Evolutionary conservation across 2,888 invertebrate genomes (phyloP), one percentile per base, ranked within the genome.

Genomic region (Chouioia cunea): DNA sequence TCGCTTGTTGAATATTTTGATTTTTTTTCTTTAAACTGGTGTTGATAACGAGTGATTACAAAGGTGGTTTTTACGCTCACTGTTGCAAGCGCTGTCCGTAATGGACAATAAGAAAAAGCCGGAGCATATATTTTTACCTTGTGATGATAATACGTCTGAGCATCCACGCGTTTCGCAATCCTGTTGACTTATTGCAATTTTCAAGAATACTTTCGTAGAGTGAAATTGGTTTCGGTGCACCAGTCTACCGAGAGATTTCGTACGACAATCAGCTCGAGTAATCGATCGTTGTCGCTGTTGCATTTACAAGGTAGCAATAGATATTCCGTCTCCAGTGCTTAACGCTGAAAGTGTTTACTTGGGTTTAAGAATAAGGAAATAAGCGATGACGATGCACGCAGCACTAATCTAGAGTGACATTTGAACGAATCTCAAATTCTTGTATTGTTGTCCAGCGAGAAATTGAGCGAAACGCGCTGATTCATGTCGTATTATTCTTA

Each of bases 1-100:
- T 67, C 54, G 18, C 23, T 23, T 59, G 12, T 59, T 36, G 47
- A 46, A 67, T 36, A 36, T 56, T 58, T 47, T 43, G n/a, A 22
- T 46, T 3, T 12, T 10, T 36, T 59, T 66, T 67, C 54, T 52
- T 44, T 15, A 14, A 23, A 44, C 43, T 22, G 64, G 22, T 57
- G 16, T 16, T 43, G 2, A 48, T 43, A 20, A 16, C 53, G 44
- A 27, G 47, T 36, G 53, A 63, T 67, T 67, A 57, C 63, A 53
- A 71, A 36, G 44, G 6, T 8, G 36, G 43, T 46, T 36, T 27
- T 48, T 23, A 36, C 8, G 36, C 36, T 47, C 44, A 36, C 10
- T 36, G 6, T 36, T 36, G 36, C 1, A 36, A 36, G 36, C 36
- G 36, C 36, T 36, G 12, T 36, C 36, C 12, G 36, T 12, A 10